phyloP scores from a whole-genome alignment of 2,888 invertebrate genomes.

The Papilio protenor region DNA sequence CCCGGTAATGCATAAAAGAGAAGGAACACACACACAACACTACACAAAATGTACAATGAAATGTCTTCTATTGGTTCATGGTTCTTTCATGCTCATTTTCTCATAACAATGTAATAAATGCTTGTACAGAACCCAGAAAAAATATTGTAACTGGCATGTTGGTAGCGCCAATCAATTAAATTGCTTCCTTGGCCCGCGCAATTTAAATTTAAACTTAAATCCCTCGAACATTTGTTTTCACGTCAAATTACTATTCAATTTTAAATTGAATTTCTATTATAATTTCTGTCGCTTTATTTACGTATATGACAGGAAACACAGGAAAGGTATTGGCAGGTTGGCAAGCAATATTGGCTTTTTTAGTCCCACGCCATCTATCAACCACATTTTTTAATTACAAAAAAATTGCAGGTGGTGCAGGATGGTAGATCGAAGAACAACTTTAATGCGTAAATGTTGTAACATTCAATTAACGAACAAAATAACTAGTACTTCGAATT shows the following conservation, averaged over 20 bases:
- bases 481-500: too few relatives aligned
- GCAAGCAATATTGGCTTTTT: not conserved
- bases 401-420: not conserved
- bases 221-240: not conserved
- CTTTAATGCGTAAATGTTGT: not conserved
- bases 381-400: not conserved
- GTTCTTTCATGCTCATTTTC: slow-evolving; percentile 28
- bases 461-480: too few relatives aligned
- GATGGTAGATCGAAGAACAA: not conserved
- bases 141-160: slow-evolving; percentile 42
- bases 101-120: slow-evolving; percentile 22
- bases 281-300: not conserved
- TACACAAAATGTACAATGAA: slow-evolving; percentile 22
- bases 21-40: slow-evolving; percentile 27
- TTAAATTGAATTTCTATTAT: not conserved
- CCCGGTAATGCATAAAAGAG: slow-evolving; percentile 35
- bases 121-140: slow-evolving; percentile 36
- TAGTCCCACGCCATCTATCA: not conserved
- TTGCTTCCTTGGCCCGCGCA: slow-evolving; percentile 4
- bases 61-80: slow-evolving; percentile 14
- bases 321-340: not conserved
- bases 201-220: not conserved
- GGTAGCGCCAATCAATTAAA: slow-evolving; percentile 46
- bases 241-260: not conserved
- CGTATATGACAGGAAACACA: not conserved